Conservation (phyloP, 2,113 vertebrate genomes). For the Actenoides lindsayi region DNA sequence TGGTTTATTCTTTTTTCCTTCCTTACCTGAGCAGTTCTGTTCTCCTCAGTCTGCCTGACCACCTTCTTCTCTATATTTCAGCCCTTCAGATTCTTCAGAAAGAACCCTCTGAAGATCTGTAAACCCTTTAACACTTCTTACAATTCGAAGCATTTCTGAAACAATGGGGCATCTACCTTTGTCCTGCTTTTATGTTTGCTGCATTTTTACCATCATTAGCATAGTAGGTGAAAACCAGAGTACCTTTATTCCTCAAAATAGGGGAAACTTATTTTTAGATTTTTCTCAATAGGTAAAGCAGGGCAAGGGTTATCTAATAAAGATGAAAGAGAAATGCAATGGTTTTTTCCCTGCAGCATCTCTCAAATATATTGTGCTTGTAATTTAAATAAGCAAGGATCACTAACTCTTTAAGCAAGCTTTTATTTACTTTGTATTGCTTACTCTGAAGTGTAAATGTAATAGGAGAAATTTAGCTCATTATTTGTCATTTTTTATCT, state of each 20-base stretch:
- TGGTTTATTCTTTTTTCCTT: background rate
- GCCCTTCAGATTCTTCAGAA: background rate
- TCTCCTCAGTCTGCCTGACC: background rate
- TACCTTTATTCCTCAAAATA: background rate
- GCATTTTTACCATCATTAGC: background rate
- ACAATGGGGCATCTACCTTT: background rate
- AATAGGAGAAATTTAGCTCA: conserved; percentile 31
- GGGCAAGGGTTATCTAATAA: conserved; percentile 46
- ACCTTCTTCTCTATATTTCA: background rate
- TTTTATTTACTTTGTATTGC: conserved; percentile 66
- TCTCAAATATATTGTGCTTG: conserved; percentile 55
- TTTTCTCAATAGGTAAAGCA: conserved; percentile 25
- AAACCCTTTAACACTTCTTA: background rate
- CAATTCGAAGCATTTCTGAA: background rate
- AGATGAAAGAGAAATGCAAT: background rate
- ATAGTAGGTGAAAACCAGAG: background rate
- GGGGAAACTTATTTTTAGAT: background rate
- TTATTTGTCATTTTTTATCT: conserved; percentile 62
- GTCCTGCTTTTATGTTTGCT: background rate
- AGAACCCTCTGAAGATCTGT: background rate
- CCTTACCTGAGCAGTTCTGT: background rate
- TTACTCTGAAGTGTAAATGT: conserved; percentile 58
- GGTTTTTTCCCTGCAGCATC: background rate
- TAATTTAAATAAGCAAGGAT: conserved; percentile 63
- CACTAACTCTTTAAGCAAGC: conserved; percentile 65